Conservation (phyloP, 2,797 vertebrate species). For the Salarias fasciatus region DNA sequence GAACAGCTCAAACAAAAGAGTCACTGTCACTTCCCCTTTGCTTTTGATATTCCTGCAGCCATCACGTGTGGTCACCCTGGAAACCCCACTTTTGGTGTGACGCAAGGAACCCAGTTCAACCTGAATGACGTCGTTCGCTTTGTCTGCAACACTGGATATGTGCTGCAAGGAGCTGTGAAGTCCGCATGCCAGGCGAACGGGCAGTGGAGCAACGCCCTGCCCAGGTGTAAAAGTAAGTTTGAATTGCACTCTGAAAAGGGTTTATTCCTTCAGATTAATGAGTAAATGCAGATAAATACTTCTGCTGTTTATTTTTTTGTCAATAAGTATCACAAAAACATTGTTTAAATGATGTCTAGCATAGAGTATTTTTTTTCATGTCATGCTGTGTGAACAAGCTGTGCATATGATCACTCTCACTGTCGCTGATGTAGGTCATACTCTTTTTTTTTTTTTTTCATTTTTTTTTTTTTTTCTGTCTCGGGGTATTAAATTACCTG, state of each 20-base stretch:
- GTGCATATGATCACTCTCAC: not conserved
- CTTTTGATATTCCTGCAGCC: conserved; percentile 76
- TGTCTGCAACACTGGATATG: conserved; percentile 90
- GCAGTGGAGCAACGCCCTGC: conserved; percentile 93
- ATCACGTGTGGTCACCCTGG: conserved; percentile 98
- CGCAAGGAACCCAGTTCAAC: conserved; percentile 95
- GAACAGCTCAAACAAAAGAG: no score
- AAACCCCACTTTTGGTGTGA: conserved; percentile 91
- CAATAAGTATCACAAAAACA: no score
- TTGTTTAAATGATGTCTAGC: no score
- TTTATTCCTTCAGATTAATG: not conserved
- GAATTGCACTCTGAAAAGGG: not conserved
- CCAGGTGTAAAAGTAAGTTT: conserved; percentile 92
- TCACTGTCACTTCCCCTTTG: not conserved
- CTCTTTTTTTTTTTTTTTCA: conserved; percentile 2
- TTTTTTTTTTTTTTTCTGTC: conserved; percentile 26
- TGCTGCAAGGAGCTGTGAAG: conserved; percentile 86
- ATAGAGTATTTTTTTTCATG: no score
- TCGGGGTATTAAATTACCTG: conserved; percentile 38
- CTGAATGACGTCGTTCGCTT: conserved; percentile 93
- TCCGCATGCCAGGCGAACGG: conserved; percentile 93
- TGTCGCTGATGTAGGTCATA: not conserved
- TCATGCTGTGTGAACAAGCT: conserved; percentile 1
- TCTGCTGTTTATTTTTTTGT: no score
- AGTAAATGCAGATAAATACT: no score